Evolutionary conservation across 1,140 invertebrate species (phyloP), one percentile per base, ranked within the genome.

Genomic region (Patella vulgata): DNA sequence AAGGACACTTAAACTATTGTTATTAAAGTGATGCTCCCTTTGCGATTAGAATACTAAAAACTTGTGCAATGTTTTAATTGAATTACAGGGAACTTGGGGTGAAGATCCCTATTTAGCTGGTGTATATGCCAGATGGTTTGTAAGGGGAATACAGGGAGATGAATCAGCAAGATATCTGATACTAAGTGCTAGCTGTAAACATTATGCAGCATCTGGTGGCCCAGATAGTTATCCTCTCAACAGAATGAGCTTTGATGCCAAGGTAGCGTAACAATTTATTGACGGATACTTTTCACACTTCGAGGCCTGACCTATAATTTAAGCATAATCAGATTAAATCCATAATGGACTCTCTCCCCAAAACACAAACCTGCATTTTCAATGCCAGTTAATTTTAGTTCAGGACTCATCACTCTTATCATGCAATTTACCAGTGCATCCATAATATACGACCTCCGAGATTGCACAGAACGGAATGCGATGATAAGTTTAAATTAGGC

Each of bases 291-390:
- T 30, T 79, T 82, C 55, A 70, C 70, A 60, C 48, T 66, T 44
- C 46, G 73, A 33, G 81, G 80, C 1, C 81, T 70, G 58, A 63
- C 81, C 9, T 80, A 80, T 21, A 71, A 71, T 19, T 82, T 82
- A 48, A 73, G 73, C 31, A 46, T 42, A 2, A 81, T 79, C 66
- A 66, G 80, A 12, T 57, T 75, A 31, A 78, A 77, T 25, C 80
- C 80, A 33, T 66, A n/a, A n/a, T n/a, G n/a, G 17, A 74, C 79
- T 46, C 73, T 75, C 30, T 54, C 52, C n/a, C 64, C 80, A n/a
- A n/a, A n/a, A n/a, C n/a, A n/a, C n/a, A n/a, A n/a, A n/a, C n/a
- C n/a, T n/a, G n/a, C n/a, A n/a, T n/a, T n/a, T n/a, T n/a, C n/a
- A n/a, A n/a, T n/a, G n/a, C n/a, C n/a, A n/a, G n/a, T n/a, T n/a